Evolutionary conservation across 2,888 invertebrate species (phyloP).

Genomic region (Mactromeris polynyma): DNA sequence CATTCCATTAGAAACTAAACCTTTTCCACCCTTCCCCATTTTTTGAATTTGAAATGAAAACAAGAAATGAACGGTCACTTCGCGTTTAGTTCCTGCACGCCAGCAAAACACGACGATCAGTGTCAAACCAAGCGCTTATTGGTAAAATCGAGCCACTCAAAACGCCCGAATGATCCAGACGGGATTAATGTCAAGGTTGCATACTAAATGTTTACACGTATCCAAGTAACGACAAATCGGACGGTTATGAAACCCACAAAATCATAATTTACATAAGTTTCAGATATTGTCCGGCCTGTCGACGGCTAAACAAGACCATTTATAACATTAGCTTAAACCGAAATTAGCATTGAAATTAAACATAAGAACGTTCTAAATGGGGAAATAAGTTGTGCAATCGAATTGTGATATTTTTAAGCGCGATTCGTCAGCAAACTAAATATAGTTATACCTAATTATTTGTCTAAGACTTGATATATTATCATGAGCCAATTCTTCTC

Average conservation of each 20-base stretch:
- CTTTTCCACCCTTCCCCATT: constrained; percentile 70
- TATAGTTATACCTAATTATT: too few relatives aligned
- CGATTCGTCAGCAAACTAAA: too few relatives aligned
- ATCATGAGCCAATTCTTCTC: too few relatives aligned
- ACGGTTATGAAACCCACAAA: constrained; percentile 1
- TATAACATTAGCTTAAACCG: too few relatives aligned
- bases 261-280: not conserved
- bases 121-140: not conserved
- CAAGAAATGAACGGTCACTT: not conserved
- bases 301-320: too few relatives aligned
- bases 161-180: not conserved
- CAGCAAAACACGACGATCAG: not conserved
- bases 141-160: not conserved
- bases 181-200: not conserved
- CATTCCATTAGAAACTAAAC: constrained; percentile 40
- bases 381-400: too few relatives aligned
- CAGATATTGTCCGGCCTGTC: not conserved
- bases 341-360: too few relatives aligned
- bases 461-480: too few relatives aligned
- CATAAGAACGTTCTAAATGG: too few relatives aligned
- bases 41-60: not conserved
- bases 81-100: not conserved
- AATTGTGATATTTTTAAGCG: too few relatives aligned
- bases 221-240: not conserved
- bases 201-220: not conserved